These are phyloP conservation scores for Fopius arisanus DNA, from an alignment of 1,140 invertebrate species.

Conservation along the genomic window DNA sequence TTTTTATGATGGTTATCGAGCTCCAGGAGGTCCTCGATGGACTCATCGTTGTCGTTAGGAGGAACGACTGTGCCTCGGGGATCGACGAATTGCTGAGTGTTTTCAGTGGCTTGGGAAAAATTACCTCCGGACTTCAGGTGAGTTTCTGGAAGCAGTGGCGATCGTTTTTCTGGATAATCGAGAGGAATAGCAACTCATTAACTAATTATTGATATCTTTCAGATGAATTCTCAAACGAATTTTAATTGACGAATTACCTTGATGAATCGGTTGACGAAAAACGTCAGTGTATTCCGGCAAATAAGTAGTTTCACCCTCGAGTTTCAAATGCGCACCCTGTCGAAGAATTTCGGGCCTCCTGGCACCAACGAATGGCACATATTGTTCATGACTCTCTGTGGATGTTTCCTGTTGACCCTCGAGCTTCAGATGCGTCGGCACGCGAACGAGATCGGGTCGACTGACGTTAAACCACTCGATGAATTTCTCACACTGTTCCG, in stretches of 20 bases:
- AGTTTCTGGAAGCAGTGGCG: slow-evolving; percentile 44
- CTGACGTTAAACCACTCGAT: slow-evolving; percentile 62
- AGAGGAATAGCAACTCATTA: too few relatives aligned
- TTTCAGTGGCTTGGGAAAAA: slow-evolving; percentile 49
- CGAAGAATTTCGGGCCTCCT: slow-evolving; percentile 56
- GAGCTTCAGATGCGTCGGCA: slow-evolving; percentile 62
- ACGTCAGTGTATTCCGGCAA: slow-evolving; percentile 60
- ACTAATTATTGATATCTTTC: not conserved
- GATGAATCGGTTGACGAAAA: slow-evolving; percentile 48
- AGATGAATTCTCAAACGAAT: not conserved
- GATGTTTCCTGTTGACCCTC: slow-evolving; percentile 63
- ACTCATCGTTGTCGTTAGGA: slow-evolving; percentile 38
- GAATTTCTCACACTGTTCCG: slow-evolving; percentile 66
- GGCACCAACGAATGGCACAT: slow-evolving; percentile 57
- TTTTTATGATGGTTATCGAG: slow-evolving; percentile 32
- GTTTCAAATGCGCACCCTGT: slow-evolving; percentile 55
- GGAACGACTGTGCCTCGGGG: slow-evolving; percentile 39
- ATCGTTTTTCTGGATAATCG: slow-evolving; percentile 39
- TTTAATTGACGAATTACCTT: slow-evolving; percentile 51
- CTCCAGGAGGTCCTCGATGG: not conserved
- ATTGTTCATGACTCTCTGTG: slow-evolving; percentile 67
- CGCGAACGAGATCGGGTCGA: slow-evolving; percentile 56
- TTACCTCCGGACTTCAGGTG: slow-evolving; percentile 48
- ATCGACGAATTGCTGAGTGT: slow-evolving; percentile 46
- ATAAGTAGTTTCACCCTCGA: slow-evolving; percentile 58